Evolutionary conservation across 2,888 invertebrate genomes (phyloP).

Genomic region (Seladonia tumulorum): DNA sequence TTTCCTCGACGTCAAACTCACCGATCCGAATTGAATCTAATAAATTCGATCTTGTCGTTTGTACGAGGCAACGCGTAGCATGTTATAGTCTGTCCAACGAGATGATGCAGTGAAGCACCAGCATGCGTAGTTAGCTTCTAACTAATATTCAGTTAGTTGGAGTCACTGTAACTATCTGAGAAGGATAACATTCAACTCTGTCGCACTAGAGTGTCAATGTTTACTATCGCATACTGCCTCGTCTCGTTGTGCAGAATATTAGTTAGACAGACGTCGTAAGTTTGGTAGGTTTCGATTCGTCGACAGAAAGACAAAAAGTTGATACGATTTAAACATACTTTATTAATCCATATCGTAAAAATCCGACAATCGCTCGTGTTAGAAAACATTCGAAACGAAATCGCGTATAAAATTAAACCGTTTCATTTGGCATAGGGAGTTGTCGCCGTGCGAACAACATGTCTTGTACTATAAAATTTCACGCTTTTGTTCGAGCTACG

Average conservation of each 20-base stretch:
- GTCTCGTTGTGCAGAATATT: not conserved
- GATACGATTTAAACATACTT: conserved; percentile 14
- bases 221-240: not conserved
- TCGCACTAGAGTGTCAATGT: not conserved
- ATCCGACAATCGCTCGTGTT: not conserved
- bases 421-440: conserved; percentile 26
- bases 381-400: conserved; percentile 18
- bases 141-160: no score
- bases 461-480: conserved; percentile 8
- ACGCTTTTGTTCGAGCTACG: not conserved
- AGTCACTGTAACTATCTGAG: no score
- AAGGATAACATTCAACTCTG: no score
- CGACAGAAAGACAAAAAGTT: no score
- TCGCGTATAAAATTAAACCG: conserved; percentile 25
- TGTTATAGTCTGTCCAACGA: not conserved
- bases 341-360: conserved; percentile 45
- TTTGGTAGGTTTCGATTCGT: not conserved
- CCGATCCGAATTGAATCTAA: not conserved
- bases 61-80: not conserved
- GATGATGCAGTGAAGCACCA: no score
- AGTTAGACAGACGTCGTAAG: not conserved
- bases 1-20: not conserved
- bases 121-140: no score
- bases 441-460: conserved; percentile 5
- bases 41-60: not conserved